Percentiles rank a stretch among this genome's conserved stretches.
Evolutionary conservation across 2,797 vertebrate genomes (phyloP).

Genomic region (Macropodus opercularis): DNA sequence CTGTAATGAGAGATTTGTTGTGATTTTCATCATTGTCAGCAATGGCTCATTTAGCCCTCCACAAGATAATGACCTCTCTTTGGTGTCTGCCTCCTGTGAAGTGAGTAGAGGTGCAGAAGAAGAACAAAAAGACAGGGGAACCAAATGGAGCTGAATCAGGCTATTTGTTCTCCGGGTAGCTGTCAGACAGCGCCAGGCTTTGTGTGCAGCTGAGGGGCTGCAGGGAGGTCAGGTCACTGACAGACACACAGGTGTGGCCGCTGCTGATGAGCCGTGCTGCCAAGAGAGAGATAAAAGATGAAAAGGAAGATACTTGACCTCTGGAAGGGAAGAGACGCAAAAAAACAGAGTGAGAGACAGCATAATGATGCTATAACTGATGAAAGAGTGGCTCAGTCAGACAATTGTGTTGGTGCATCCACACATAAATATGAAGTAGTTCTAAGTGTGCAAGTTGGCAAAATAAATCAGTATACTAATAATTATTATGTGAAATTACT

Average conservation of each 20-base stretch:
- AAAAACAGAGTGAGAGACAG: conserved; percentile 1
- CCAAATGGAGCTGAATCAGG: conserved; percentile 64
- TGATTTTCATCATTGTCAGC: conserved; percentile 61
- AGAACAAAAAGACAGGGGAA: conserved; percentile 30
- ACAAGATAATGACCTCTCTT: conserved; percentile 49
- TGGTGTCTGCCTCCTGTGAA: conserved; percentile 29
- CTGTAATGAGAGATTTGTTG: conserved; percentile 63
- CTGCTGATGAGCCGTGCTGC: conserved; percentile 45
- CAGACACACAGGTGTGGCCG: conserved; percentile 72
- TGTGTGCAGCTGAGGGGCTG: conserved; percentile 44
- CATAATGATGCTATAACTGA: background rate
- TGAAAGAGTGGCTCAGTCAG: background rate
- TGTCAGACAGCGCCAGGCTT: conserved; percentile 59
- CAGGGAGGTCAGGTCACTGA: conserved; percentile 51
- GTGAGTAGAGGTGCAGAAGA: conserved; percentile 3
- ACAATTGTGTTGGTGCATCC: background rate
- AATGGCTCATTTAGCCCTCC: conserved; percentile 42
- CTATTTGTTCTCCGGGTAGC: conserved; percentile 59
- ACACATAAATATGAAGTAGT: background rate
- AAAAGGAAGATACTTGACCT: conserved; percentile 55
- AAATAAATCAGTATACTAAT: too few species aligned
- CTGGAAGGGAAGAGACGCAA: background rate
- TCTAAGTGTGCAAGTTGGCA: too few species aligned
- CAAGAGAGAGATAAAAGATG: too few species aligned
- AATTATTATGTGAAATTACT: too few species aligned